Conservation (phyloP, 2,113 vertebrate genomes). For the Pituophis catenifer region DNA sequence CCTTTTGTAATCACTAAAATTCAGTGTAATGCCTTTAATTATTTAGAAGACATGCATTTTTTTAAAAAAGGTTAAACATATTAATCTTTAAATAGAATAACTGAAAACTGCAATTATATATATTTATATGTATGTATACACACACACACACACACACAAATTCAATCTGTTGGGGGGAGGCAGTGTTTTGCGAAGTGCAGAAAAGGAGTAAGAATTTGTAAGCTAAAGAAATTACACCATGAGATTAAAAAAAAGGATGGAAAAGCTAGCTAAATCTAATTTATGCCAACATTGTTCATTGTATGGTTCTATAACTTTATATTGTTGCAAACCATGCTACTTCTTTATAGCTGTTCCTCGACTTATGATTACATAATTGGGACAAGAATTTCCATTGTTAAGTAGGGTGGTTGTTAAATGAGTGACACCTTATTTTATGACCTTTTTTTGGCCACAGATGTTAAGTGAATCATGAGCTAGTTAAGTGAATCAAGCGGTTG, state of each 20-base stretch:
- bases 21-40: neutral
- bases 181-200: neutral
- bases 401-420: neutral
- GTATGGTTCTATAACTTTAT: neutral
- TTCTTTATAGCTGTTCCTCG: neutral
- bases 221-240: neutral
- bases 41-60: neutral
- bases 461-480: too few species aligned
- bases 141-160: neutral
- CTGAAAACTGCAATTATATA: neutral
- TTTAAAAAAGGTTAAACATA: neutral
- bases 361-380: neutral
- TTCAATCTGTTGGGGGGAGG: neutral
- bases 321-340: neutral
- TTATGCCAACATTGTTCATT: neutral
- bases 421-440: neutral
- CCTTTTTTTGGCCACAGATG: neutral
- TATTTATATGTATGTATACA: neutral
- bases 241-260: neutral
- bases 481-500: neutral
- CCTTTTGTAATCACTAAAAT: conserved; percentile 6
- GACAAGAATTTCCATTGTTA: neutral
- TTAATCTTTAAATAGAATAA: neutral
- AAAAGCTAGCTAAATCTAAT: neutral
- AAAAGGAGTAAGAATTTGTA: neutral